These are phyloP conservation scores for Percopsis omiscomaycus DNA, from an alignment of 2,797 vertebrate genomes.

Conservation along the genomic window DNA sequence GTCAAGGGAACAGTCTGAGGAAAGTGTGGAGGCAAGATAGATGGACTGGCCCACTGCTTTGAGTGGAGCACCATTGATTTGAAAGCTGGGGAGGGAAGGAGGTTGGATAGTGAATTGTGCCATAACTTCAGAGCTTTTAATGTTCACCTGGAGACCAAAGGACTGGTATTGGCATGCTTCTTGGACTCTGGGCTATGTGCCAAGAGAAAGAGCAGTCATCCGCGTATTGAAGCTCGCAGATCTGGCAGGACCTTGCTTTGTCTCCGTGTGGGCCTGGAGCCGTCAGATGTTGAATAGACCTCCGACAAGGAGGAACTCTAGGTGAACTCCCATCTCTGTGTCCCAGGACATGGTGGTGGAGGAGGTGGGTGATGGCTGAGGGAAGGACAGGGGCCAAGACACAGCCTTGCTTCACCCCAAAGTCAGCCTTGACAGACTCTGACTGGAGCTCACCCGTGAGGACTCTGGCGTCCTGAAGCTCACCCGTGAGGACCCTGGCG, in stretches of 20 bases:
- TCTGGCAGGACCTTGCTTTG: slow-evolving; percentile 1
- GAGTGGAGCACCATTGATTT: neutral
- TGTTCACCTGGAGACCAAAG: neutral
- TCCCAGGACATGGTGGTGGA: neutral
- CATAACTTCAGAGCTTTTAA: neutral
- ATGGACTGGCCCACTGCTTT: neutral
- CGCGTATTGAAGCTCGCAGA: slow-evolving; percentile 18
- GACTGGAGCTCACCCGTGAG: neutral
- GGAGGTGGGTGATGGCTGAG: neutral
- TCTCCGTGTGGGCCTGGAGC: slow-evolving; percentile 11
- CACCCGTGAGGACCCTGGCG: slow-evolving; percentile 2
- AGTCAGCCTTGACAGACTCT: neutral
- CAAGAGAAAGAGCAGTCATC: slow-evolving; percentile 14
- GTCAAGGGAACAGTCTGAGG: slow-evolving; percentile 4
- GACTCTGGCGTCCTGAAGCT: neutral
- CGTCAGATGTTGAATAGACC: neutral
- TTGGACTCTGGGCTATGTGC: slow-evolving; percentile 14
- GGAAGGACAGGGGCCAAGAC: neutral
- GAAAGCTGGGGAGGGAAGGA: neutral
- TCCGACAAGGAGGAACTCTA: neutral
- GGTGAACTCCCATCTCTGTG: too few species aligned
- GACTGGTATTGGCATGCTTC: slow-evolving; percentile 20
- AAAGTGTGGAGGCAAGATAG: slow-evolving; percentile 4
- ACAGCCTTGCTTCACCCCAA: neutral
- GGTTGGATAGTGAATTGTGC: neutral